Base-by-base conservation (phyloP, 2,797 vertebrate species). In the Argyrosomus regius region DNA sequence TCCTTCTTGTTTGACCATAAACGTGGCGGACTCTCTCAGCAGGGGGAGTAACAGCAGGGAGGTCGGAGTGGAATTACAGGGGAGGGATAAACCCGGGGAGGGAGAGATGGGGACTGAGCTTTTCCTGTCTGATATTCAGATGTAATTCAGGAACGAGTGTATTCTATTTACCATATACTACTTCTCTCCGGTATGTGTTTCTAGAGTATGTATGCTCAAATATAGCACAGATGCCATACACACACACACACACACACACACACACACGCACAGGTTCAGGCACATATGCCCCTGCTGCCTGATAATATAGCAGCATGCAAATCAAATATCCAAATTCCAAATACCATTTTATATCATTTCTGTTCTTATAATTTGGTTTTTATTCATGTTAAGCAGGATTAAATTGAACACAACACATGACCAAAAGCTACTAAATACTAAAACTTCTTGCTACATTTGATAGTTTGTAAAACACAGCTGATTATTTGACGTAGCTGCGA, bases 51-150 rank as follows among this genome's bases (percentile, higher is more conserved):
- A 39, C 35, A 39, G 35, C 39, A 61, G 77, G 82, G 82, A 64
- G 64, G 75, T 85, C 31, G 54, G 87, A 86, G 80, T 81, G 79
- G 83, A 77, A 43, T 68, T 35, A 63, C 56, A 24, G 54, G 66
- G 81, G 75, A 71, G 75, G 78, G 73, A 69, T 59, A 80, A 49
- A 35, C 35, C 45, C 18, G n/a, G 39, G 83, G 90, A 68, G 80
- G 84, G 84, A 78, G 68, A 70, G 74, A 68, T 85, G 87, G 88
- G 88, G 87, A 89, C 89, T 81, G 76, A 85, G 84, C 82, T 88
- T 91, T 92, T 93, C 88, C 90, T 94, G 92, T 95, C 94, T 95
- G 94, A 95, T 94, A 95, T 95, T 94, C 94, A 95, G 94, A 94
- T 93, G 89, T 80, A 92, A 76, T 92, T 92, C 90, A 93, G 91